These are phyloP conservation scores for Lutjanus argentimaculatus DNA, from an alignment of 2,797 vertebrate species.

Conservation along the genomic window DNA sequence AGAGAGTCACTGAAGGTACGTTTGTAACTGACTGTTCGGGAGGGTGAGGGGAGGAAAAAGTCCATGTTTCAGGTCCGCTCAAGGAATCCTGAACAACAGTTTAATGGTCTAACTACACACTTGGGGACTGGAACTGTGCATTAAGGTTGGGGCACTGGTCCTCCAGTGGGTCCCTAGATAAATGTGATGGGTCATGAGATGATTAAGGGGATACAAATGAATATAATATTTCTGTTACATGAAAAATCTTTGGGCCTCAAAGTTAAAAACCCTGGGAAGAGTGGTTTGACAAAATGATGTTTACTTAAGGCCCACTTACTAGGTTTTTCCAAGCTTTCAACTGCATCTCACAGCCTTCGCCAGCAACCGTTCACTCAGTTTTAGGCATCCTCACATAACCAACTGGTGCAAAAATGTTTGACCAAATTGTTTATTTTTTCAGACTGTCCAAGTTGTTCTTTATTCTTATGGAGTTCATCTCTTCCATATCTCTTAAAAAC, in stretches of 20 bases:
- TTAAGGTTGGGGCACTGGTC: no score
- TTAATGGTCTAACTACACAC: no score
- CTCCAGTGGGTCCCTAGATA: neutral
- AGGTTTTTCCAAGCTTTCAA: neutral
- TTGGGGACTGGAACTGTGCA: neutral
- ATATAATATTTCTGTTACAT: neutral
- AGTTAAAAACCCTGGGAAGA: neutral
- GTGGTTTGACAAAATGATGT: neutral
- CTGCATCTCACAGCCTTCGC: neutral
- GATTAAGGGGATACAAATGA: neutral
- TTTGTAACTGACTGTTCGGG: no score
- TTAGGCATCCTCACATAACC: neutral
- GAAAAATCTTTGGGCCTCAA: neutral
- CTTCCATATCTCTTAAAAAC: neutral
- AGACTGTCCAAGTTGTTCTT: neutral
- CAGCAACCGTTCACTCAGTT: neutral
- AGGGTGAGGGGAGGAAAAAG: no score
- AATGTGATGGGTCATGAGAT: neutral
- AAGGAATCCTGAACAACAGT: no score
- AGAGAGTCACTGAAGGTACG: no score
- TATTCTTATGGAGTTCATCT: neutral
- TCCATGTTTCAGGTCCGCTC: no score
- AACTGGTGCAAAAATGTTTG: neutral
- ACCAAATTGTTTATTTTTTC: neutral
- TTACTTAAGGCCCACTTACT: no score